phyloP scores from a whole-genome alignment of 2,797 vertebrate species.

The Stomatorhinus walkeri region DNA sequence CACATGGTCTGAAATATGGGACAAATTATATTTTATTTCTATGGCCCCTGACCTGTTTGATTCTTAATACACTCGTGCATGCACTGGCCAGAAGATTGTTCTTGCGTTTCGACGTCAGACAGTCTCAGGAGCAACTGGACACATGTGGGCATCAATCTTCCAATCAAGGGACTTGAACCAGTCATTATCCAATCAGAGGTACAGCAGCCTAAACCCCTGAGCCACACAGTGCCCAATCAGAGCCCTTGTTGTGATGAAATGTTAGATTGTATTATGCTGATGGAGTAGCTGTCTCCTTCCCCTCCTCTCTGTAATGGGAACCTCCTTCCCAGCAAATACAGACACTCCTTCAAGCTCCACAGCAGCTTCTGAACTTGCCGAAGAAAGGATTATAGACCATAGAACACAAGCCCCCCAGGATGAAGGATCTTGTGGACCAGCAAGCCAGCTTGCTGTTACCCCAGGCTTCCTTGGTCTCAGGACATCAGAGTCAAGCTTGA shows the following conservation, averaged over 20 bases:
- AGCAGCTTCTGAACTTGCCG: not conserved
- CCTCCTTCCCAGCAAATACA: not conserved
- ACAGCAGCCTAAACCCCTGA: not conserved
- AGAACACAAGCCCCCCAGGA: not conserved
- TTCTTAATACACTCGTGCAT: not conserved
- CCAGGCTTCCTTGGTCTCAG: not conserved
- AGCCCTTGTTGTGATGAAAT: not conserved
- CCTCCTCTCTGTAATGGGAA: not conserved
- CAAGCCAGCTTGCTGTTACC: not conserved
- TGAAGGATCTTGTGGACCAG: not conserved
- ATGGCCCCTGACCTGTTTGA: not conserved
- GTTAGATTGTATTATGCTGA: not conserved
- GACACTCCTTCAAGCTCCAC: not conserved
- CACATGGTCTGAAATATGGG: not conserved
- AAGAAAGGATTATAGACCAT: not conserved
- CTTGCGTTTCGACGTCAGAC: not conserved
- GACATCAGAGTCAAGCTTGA: not conserved
- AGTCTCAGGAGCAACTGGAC: not conserved
- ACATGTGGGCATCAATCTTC: not conserved
- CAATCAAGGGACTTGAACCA: not conserved
- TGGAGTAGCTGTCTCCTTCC: not conserved
- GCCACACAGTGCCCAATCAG: not conserved
- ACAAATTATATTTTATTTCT: not conserved
- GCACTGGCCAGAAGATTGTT: not conserved
- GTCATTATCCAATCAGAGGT: not conserved